Percentiles rank a stretch among this genome's conserved stretches.
Evolutionary conservation across 2,113 vertebrate genomes (phyloP).

Genomic region (Dasypus novemcinctus): DNA sequence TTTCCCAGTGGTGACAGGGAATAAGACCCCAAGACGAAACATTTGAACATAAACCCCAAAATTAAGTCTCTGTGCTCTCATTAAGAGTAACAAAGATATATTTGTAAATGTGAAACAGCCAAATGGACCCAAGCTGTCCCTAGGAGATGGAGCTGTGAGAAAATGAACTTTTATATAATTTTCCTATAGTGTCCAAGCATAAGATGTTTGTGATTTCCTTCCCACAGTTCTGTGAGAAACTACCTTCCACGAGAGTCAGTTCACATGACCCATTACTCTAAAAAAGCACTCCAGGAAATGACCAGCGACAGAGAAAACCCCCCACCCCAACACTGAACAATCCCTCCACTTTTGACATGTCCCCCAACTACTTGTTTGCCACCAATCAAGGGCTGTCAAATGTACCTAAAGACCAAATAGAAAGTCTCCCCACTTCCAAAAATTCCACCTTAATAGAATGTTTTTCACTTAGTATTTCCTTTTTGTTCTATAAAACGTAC

Average conservation of each 20-base stretch:
- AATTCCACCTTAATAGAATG: background rate
- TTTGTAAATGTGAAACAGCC: background rate
- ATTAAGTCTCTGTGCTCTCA: background rate
- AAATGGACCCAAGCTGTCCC: background rate
- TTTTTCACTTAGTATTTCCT: background rate
- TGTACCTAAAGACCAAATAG: background rate
- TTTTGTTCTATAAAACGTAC: background rate
- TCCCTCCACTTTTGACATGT: background rate
- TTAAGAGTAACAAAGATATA: background rate
- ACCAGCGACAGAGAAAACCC: background rate
- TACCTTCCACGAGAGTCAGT: background rate
- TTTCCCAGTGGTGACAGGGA: background rate
- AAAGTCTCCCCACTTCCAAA: slow-evolving; percentile 16
- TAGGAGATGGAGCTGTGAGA: background rate
- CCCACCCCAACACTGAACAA: background rate
- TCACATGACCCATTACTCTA: background rate
- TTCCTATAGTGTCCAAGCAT: background rate
- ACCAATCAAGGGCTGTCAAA: background rate
- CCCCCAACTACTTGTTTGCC: background rate
- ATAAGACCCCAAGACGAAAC: background rate
- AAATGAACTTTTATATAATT: background rate
- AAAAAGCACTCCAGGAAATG: background rate
- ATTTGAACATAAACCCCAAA: background rate
- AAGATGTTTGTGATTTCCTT: background rate
- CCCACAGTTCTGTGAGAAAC: background rate